phyloP scores from a whole-genome alignment of 2,888 invertebrate species.

The Papilio demoleus region DNA sequence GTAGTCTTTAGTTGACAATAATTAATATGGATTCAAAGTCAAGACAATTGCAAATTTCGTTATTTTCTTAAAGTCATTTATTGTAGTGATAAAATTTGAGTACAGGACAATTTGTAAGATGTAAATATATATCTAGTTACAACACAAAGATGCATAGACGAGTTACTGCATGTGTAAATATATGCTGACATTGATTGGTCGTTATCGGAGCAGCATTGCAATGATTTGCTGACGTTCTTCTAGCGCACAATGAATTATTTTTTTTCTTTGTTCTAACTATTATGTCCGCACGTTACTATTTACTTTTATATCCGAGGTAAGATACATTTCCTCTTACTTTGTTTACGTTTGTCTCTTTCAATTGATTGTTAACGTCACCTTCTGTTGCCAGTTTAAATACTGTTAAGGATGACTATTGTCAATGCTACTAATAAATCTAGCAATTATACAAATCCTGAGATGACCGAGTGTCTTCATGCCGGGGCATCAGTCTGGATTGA shows the following conservation, averaged over 20 bases:
- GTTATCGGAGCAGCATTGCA: constrained; percentile 27
- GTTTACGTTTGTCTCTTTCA: not conserved
- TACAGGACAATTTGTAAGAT: too few relatives aligned
- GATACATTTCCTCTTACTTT: not conserved
- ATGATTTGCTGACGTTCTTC: constrained; percentile 24
- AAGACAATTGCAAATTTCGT: too few relatives aligned
- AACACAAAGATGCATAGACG: not conserved
- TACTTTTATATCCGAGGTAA: not conserved
- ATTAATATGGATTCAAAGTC: too few relatives aligned
- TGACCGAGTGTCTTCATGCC: not conserved
- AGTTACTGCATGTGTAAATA: constrained; percentile 14
- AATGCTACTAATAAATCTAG: not conserved
- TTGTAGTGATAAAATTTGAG: too few relatives aligned
- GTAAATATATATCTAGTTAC: not conserved
- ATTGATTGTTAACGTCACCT: not conserved
- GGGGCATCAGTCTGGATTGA: not conserved
- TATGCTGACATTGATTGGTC: constrained; percentile 26
- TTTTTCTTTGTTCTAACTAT: constrained; percentile 24
- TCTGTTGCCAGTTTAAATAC: not conserved
- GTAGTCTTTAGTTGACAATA: too few relatives aligned
- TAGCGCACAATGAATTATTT: constrained; percentile 26
- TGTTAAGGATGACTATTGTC: not conserved
- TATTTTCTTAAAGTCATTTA: too few relatives aligned
- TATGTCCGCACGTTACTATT: not conserved
- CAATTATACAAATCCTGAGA: not conserved